Conservation (phyloP, 1,140 invertebrate species). For the Tribolium madens region DNA sequence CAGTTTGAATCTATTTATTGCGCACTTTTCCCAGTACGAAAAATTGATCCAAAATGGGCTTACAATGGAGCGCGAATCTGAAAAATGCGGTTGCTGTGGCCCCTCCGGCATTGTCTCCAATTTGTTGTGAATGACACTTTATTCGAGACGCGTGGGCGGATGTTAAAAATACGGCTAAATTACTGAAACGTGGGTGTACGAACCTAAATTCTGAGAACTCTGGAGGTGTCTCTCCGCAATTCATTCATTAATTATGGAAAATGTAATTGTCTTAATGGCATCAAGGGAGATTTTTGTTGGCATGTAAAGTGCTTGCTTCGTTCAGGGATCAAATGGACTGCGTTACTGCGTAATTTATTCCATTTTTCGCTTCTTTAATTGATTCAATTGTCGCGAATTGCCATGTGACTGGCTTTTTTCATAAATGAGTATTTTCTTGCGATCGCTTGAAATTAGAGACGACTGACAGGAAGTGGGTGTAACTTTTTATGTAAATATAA, state of each 20-base stretch:
- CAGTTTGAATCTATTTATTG: neutral
- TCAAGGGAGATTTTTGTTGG: slow-evolving; percentile 18
- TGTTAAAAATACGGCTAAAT: slow-evolving; percentile 59
- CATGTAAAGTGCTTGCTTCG: slow-evolving; percentile 16
- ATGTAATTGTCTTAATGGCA: slow-evolving; percentile 31
- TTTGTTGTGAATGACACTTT: slow-evolving; percentile 44
- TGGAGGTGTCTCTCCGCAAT: slow-evolving; percentile 49
- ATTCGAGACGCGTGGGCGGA: slow-evolving; percentile 49
- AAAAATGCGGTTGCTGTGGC: slow-evolving; percentile 14
- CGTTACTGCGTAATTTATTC: slow-evolving; percentile 36
- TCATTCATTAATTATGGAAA: slow-evolving; percentile 49
- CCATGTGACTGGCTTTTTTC: neutral
- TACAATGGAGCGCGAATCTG: neutral
- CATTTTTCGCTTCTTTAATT: neutral
- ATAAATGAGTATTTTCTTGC: neutral
- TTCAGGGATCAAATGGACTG: slow-evolving; percentile 19
- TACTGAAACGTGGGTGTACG: slow-evolving; percentile 54
- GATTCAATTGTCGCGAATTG: neutral
- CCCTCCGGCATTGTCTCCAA: slow-evolving; percentile 39
- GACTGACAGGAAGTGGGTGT: slow-evolving; percentile 24
- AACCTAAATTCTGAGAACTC: slow-evolving; percentile 57
- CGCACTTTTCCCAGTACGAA: neutral
- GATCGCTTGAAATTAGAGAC: slow-evolving; percentile 5
- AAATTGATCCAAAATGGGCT: neutral
- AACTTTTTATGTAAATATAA: slow-evolving; percentile 33